Base-by-base conservation (phyloP, 2,888 invertebrate species). In the Linyphia triangularis region DNA sequence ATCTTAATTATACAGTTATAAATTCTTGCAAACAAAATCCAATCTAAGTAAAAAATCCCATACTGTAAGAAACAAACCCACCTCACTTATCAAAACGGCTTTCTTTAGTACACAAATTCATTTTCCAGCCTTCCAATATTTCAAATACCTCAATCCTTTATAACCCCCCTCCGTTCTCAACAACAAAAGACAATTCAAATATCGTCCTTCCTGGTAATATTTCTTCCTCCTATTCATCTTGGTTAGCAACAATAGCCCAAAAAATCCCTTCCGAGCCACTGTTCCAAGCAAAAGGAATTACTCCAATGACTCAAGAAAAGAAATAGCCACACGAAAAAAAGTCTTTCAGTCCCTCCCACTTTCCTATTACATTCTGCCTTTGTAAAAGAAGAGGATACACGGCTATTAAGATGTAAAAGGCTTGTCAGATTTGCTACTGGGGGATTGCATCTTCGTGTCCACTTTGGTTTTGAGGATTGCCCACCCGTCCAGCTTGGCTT, bases 331-430 rank as follows among this genome's bases (percentile, higher is more conserved):
- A n/a, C n/a, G 51, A n/a, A 51, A 16, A 51, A n/a, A 51, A 51
- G 51, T 51, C 13, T 51, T 51, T 13, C 51, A 7, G 51, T n/a
- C 51, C 51, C 51, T 5, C 16, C n/a, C 51, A 5, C 51, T 51
- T 51, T n/a, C n/a, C 51, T 51, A 2, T 51, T 33, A 33, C 4
- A n/a, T 51, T 6, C 51, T 51, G 13, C 16, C 9, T 13, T 43
- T 3, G 5, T 1, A 51, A 33, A 33, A 51, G 51, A 51, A 51
- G n/a, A 51, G 51, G 51, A 51, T n/a, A 51, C 51, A 51, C n/a
- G 51, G 51, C 51, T 51, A 51, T 51, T 51, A 51, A 59, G 57
- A 57, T 73, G 73, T 73, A 73, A 73, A 73, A 73, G 59, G 33
- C 59, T 33, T 30, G 73, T 73, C 73, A 57, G 57, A 73, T 73